These are phyloP conservation scores for Drosophila aldrichi DNA, from an alignment of 2,888 invertebrate species.

Conservation along the genomic window DNA sequence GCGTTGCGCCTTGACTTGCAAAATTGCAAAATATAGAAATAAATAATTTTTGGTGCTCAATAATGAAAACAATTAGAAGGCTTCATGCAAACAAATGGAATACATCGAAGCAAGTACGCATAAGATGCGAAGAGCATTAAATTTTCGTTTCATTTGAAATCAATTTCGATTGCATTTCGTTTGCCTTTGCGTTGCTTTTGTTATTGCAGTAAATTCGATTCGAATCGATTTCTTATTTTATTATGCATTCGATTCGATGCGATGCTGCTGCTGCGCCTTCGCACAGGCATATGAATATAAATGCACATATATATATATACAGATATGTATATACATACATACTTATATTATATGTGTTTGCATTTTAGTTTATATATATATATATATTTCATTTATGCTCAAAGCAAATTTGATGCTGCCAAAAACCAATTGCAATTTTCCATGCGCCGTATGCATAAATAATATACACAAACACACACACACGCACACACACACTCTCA, in stretches of 20 bases:
- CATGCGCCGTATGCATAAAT: slow-evolving; percentile 77
- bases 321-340: not conserved
- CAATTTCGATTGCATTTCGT: slow-evolving; percentile 17
- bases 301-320: not conserved
- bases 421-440: slow-evolving; percentile 79
- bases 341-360: slow-evolving; percentile 10
- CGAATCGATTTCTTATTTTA: slow-evolving; percentile 50
- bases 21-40: not conserved
- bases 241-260: slow-evolving; percentile 47
- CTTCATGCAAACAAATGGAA: not conserved
- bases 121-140: slow-evolving; percentile 9
- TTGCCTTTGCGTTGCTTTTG: slow-evolving; percentile 8
- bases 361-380: slow-evolving; percentile 14
- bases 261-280: slow-evolving; percentile 20
- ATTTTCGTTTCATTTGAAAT: slow-evolving; percentile 25
- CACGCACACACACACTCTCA: slow-evolving; percentile 10
- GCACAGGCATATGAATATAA: slow-evolving; percentile 3
- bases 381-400: slow-evolving; percentile 64
- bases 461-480: slow-evolving; percentile 50
- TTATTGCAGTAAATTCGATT: slow-evolving; percentile 40
- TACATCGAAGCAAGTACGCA: not conserved
- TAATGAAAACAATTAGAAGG: slow-evolving; percentile 6
- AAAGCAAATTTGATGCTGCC: slow-evolving; percentile 69
- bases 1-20: not conserved
- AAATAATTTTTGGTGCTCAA: not conserved